Conservation (phyloP, 1,140 invertebrate genomes). For the Drosophila bocki region DNA sequence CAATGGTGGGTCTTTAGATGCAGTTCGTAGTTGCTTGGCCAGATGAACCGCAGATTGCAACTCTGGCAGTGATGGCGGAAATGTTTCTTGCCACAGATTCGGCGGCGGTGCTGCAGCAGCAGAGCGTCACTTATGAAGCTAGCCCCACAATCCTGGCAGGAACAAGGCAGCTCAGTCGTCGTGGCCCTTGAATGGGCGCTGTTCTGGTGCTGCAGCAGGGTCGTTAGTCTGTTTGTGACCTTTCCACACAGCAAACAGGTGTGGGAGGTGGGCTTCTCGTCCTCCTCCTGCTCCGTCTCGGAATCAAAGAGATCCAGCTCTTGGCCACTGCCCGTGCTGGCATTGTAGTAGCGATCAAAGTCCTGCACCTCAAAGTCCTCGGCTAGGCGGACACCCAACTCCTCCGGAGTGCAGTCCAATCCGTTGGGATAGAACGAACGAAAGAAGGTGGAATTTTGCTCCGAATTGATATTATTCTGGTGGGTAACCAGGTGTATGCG, state of each 20-base stretch:
- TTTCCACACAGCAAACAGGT: slow-evolving; percentile 57
- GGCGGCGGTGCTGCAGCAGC: slow-evolving; percentile 63
- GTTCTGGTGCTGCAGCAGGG: slow-evolving; percentile 60
- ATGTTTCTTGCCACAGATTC: slow-evolving; percentile 54
- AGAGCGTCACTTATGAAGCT: slow-evolving; percentile 55
- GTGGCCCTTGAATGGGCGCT: slow-evolving; percentile 25
- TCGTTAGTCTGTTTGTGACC: slow-evolving; percentile 14
- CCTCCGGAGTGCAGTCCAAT: slow-evolving; percentile 25
- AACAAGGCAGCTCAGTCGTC: slow-evolving; percentile 16
- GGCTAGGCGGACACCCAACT: slow-evolving; percentile 51
- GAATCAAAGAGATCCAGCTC: slow-evolving; percentile 75
- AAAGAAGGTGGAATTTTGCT: slow-evolving; percentile 45
- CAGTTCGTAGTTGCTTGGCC: slow-evolving; percentile 59
- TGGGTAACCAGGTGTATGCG: slow-evolving; percentile 58
- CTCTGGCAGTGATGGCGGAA: slow-evolving; percentile 42
- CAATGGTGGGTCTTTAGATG: slow-evolving; percentile 48
- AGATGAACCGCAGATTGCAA: slow-evolving; percentile 65
- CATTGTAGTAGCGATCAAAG: slow-evolving; percentile 70
- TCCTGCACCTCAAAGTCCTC: slow-evolving; percentile 63
- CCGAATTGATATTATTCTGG: slow-evolving; percentile 52
- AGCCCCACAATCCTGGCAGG: slow-evolving; percentile 49
- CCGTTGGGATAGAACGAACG: slow-evolving; percentile 52
- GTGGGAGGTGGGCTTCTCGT: slow-evolving; percentile 3
- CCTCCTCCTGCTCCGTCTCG: slow-evolving; percentile 33
- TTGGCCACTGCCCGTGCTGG: slow-evolving; percentile 59